Evolutionary conservation across 2,113 vertebrate genomes (phyloP).

Genomic region (Toxostoma redivivum): DNA sequence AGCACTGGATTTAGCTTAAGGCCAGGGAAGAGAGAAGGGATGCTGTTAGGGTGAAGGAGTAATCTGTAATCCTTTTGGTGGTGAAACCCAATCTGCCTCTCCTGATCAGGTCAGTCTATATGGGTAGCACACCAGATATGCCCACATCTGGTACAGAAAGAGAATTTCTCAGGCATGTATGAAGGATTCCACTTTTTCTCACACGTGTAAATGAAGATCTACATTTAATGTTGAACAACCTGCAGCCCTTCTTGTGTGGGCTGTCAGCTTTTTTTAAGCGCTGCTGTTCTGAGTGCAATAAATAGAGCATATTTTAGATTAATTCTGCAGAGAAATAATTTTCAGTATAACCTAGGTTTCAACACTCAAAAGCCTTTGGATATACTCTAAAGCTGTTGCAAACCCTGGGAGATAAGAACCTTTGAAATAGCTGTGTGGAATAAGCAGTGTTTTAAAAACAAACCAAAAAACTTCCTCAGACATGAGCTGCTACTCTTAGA

Average conservation of each 20-base stretch:
- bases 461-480: not conserved
- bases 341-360: not conserved
- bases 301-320: not conserved
- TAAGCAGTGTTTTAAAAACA: not conserved
- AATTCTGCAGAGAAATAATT: not conserved
- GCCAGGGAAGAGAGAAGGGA: not conserved
- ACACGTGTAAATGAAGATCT: not conserved
- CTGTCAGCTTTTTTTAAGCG: not conserved
- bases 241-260: conserved; percentile 1
- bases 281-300: not conserved
- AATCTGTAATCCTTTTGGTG: not conserved
- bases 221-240: not conserved
- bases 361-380: not conserved
- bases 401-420: not conserved
- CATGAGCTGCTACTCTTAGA: not conserved
- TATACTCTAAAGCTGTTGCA: not conserved
- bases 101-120: not conserved
- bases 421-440: not conserved
- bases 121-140: not conserved
- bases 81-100: not conserved
- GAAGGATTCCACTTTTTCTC: not conserved
- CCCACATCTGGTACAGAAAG: not conserved
- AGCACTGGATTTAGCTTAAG: not conserved
- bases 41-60: not conserved
- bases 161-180: not conserved